Evolutionary conservation across 2,797 vertebrate species (phyloP).

Genomic region (Poeciliopsis paucimaculata): DNA sequence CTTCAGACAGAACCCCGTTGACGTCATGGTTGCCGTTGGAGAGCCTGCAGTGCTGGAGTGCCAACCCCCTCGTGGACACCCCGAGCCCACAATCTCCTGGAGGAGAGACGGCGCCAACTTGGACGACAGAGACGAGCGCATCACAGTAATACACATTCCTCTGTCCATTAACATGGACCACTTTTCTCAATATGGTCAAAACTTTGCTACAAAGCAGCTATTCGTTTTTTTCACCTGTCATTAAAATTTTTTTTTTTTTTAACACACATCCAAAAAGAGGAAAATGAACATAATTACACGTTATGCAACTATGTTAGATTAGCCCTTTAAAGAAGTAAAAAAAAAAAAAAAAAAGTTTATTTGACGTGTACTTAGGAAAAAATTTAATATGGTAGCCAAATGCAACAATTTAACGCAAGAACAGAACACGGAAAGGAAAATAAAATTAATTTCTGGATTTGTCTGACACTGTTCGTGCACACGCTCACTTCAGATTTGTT

Average conservation of each 20-base stretch:
- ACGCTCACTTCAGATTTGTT: constrained; percentile 53
- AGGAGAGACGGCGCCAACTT: constrained; percentile 88
- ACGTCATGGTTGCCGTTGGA: constrained; percentile 93
- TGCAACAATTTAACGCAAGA: constrained; percentile 17
- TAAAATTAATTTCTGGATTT: constrained; percentile 3
- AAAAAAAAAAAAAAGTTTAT: not conserved
- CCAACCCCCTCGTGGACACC: constrained; percentile 92
- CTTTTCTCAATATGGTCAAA: not conserved
- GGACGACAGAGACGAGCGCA: constrained; percentile 90
- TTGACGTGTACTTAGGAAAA: not conserved
- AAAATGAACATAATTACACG: not conserved
- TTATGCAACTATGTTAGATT: not conserved
- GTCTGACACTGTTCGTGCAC: not conserved
- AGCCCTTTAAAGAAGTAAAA: not conserved
- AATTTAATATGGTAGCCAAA: constrained; percentile 5
- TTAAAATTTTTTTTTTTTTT: not conserved
- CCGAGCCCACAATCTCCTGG: constrained; percentile 95
- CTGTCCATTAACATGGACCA: not conserved
- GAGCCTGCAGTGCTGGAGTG: constrained; percentile 95
- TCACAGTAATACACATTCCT: constrained; percentile 83
- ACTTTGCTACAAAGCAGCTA: not conserved
- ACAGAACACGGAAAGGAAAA: constrained; percentile 12
- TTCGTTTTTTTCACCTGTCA: not conserved
- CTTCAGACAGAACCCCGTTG: constrained; percentile 94
- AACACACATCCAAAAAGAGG: not conserved